phyloP scores from a whole-genome alignment of 2,113 vertebrate species.

The Istiophorus platypterus region DNA sequence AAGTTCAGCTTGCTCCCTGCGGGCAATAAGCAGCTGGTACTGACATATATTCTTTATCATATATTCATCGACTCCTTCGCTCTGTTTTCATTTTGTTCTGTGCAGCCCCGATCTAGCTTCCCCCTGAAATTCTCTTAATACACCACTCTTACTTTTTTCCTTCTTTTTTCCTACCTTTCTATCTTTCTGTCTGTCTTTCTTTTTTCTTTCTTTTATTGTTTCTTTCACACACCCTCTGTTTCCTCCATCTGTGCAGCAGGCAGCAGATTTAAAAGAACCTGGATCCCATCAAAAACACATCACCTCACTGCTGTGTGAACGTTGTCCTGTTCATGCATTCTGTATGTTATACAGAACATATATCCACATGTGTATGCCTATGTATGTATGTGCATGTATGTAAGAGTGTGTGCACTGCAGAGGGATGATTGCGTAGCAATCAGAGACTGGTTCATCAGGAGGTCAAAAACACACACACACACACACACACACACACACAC shows the following conservation, averaged over 20 bases:
- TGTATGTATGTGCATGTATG: not conserved
- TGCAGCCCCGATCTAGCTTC: conserved; percentile 17
- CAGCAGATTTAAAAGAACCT: conserved; percentile 66
- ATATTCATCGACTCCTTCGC: conserved; percentile 35
- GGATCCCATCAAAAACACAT: conserved; percentile 69
- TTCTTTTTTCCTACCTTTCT: conserved; percentile 4
- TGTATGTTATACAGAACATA: conserved; percentile 53
- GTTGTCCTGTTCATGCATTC: conserved; percentile 52
- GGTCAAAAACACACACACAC: conserved; percentile 48
- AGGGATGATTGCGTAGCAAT: conserved; percentile 40
- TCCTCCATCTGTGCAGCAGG: conserved; percentile 67
- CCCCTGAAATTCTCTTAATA: not conserved
- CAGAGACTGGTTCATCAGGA: conserved; percentile 57
- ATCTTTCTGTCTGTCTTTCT: not conserved
- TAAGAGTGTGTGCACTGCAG: conserved; percentile 15
- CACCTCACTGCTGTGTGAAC: conserved; percentile 50
- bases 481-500: conserved; percentile 29
- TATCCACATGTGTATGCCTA: conserved; percentile 7
- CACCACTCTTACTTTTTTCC: not conserved
- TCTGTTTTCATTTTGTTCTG: conserved; percentile 32
- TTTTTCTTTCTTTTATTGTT: conserved; percentile 13
- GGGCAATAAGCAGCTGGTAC: conserved; percentile 79
- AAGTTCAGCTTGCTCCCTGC: conserved; percentile 94
- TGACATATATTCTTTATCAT: conserved; percentile 64
- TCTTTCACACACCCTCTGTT: conserved; percentile 30